These are phyloP conservation scores for Xiphias gladius DNA, from an alignment of 2,113 vertebrate genomes.

Conservation along the genomic window DNA sequence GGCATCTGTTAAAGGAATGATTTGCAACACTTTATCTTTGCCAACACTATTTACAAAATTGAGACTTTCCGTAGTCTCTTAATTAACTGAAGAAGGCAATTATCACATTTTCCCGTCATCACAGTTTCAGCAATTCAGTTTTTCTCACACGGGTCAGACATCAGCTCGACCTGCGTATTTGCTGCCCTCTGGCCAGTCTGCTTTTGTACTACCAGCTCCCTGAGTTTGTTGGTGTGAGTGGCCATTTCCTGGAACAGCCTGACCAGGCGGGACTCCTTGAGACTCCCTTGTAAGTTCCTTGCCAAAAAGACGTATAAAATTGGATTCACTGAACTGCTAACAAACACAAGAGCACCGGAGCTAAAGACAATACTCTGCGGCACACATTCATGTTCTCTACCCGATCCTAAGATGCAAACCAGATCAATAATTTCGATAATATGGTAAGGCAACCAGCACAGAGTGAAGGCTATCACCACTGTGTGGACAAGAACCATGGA, in stretches of 20 bases:
- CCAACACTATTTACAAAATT: neutral
- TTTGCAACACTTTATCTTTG: neutral
- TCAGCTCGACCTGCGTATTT: conserved; percentile 11
- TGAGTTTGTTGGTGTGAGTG: conserved; percentile 47
- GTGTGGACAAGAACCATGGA: conserved; percentile 65
- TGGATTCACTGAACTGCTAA: conserved; percentile 80
- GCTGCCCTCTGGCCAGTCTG: conserved; percentile 52
- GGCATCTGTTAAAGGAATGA: neutral
- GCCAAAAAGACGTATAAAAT: conserved; percentile 68
- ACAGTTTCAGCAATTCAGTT: neutral
- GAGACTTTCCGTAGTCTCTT: neutral
- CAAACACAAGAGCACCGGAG: conserved; percentile 73
- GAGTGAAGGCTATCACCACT: conserved; percentile 70
- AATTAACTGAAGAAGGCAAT: neutral
- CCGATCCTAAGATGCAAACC: conserved; percentile 18
- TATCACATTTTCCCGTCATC: neutral
- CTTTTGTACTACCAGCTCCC: conserved; percentile 41
- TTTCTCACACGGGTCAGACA: conserved; percentile 7
- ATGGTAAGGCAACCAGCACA: conserved; percentile 82
- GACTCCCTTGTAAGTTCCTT: conserved; percentile 60
- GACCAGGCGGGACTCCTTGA: conserved; percentile 62
- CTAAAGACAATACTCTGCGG: conserved; percentile 12
- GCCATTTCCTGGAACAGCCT: conserved; percentile 78
- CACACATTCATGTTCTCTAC: neutral
- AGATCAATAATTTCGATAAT: conserved; percentile 58